phyloP scores from a whole-genome alignment of 2,888 invertebrate species.

The Cremastinae sp. region DNA sequence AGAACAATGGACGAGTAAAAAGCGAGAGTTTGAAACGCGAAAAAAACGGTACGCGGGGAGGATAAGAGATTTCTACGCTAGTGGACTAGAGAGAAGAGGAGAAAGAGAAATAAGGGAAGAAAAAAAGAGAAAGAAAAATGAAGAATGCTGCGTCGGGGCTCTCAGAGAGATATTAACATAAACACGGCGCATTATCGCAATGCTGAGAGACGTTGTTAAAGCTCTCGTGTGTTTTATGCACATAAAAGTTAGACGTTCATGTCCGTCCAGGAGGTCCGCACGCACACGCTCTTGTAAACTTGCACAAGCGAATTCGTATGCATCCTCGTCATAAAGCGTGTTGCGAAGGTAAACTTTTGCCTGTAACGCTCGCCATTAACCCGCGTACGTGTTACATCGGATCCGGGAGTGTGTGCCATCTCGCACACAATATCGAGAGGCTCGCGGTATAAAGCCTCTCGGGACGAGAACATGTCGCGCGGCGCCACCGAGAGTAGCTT shows the following conservation, averaged over 20 bases:
- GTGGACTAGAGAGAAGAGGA: slow-evolving; percentile 47
- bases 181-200: slow-evolving; percentile 72
- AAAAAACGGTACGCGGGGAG: not conserved
- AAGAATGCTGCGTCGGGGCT: slow-evolving; percentile 59
- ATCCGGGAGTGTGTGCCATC: not conserved
- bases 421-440: not conserved
- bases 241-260: slow-evolving; percentile 63
- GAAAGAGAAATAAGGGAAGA: slow-evolving; percentile 59
- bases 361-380: not conserved
- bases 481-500: too few relatives aligned
- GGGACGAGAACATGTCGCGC: too few relatives aligned
- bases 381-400: too few relatives aligned
- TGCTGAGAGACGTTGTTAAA: slow-evolving; percentile 69
- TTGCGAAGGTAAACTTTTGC: not conserved
- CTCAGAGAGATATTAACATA: slow-evolving; percentile 69
- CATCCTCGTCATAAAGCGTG: too few relatives aligned
- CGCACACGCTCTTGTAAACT: slow-evolving; percentile 3
- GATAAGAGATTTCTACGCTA: slow-evolving; percentile 19
- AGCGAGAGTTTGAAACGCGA: not conserved
- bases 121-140: slow-evolving; percentile 46
- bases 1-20: slow-evolving; percentile 34
- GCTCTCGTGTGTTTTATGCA: slow-evolving; percentile 66
- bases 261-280: slow-evolving; percentile 46
- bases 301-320: not conserved
- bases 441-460: too few relatives aligned